Conservation (phyloP, 2,113 vertebrate genomes). For the Gracilinanus agilis region DNA sequence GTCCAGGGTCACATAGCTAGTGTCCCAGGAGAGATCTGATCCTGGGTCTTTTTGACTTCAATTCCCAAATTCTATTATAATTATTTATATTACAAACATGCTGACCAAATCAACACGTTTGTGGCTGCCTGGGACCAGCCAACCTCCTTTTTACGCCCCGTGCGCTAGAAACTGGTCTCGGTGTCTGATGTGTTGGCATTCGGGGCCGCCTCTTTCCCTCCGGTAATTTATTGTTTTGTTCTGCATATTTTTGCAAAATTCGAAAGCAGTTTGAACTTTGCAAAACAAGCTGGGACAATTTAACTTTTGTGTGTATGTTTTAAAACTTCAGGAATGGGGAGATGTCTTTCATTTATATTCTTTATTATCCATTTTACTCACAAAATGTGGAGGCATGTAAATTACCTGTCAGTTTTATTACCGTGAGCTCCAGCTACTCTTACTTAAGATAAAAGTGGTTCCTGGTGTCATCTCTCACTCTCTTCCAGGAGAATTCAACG, state of each 20-base stretch:
- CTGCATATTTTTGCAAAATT: constrained; percentile 61
- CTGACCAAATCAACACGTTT: constrained; percentile 40
- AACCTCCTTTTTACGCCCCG: constrained; percentile 37
- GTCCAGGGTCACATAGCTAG: not conserved
- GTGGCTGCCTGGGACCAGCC: constrained; percentile 37
- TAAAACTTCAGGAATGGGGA: constrained; percentile 71
- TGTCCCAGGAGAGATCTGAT: not conserved
- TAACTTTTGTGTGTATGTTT: constrained; percentile 49
- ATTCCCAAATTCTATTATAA: not conserved
- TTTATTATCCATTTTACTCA: constrained; percentile 82
- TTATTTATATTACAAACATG: not conserved
- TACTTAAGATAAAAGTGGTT: constrained; percentile 79
- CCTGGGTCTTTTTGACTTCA: not conserved
- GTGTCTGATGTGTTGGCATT: constrained; percentile 71
- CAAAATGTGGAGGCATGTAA: constrained; percentile 76
- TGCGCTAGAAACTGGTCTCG: constrained; percentile 45
- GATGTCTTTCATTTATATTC: constrained; percentile 76
- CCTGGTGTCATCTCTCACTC: constrained; percentile 78
- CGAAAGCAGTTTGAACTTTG: constrained; percentile 46
- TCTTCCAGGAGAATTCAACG: constrained; percentile 71
- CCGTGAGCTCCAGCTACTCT: constrained; percentile 70
- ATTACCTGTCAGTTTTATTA: constrained; percentile 80
- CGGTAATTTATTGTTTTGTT: constrained; percentile 69
- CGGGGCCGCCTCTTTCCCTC: constrained; percentile 51
- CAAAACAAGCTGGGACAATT: constrained; percentile 75